Evolutionary conservation across 1,140 invertebrate genomes (phyloP).

Genomic region (Aphidius gifuensis): DNA sequence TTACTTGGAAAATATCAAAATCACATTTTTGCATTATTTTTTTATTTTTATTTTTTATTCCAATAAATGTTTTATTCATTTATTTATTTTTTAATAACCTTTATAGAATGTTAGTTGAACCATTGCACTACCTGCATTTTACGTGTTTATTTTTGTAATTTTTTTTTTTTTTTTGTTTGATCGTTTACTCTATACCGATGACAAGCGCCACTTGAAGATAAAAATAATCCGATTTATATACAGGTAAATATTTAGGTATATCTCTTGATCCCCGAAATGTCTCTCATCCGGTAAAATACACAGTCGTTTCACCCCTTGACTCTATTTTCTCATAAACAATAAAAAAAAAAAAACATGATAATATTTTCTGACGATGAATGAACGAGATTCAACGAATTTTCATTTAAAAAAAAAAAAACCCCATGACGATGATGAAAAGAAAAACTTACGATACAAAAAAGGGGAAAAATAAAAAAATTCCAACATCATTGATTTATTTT

Average conservation of each 20-base stretch:
- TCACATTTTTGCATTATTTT: slow-evolving; percentile 14
- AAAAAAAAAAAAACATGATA: no score
- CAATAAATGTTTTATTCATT: no score
- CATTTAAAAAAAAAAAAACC: not conserved
- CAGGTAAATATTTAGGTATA: slow-evolving; percentile 1
- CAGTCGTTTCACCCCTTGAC: slow-evolving; percentile 9
- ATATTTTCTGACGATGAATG: not conserved
- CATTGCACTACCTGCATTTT: no score
- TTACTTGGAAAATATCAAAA: no score
- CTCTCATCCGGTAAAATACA: not conserved
- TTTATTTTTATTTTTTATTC: slow-evolving; percentile 7
- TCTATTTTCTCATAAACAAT: not conserved
- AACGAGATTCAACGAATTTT: slow-evolving; percentile 3
- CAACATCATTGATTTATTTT: no score
- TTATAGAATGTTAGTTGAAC: not conserved
- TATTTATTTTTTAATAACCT: not conserved
- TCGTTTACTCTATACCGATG: not conserved
- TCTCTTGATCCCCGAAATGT: not conserved
- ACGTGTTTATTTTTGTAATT: no score
- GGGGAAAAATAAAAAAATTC: not conserved
- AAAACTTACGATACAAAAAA: not conserved
- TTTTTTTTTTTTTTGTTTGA: no score
- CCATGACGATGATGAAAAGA: not conserved
- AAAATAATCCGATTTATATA: not conserved
- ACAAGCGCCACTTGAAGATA: not conserved